phyloP scores from a whole-genome alignment of 1,140 invertebrate genomes.

The Halyomorpha halys region DNA sequence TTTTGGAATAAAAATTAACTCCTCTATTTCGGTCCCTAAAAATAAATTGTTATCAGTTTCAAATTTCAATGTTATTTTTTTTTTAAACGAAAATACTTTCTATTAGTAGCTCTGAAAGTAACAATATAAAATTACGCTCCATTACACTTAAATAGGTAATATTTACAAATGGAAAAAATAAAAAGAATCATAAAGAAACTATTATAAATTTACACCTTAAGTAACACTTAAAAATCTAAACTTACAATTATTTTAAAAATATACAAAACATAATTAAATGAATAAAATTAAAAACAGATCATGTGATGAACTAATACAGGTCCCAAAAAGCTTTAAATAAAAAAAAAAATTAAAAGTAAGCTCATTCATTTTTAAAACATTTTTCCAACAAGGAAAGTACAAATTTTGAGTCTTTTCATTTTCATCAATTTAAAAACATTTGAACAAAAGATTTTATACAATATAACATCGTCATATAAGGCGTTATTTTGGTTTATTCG shows the following conservation, averaged over 20 bases:
- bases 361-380: conserved; percentile 3
- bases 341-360: background rate
- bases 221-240: conserved; percentile 1
- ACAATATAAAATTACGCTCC: conserved; percentile 14
- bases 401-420: conserved; percentile 13
- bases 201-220: background rate
- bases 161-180: conserved; percentile 9
- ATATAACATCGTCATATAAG: conserved; percentile 10
- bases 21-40: no score
- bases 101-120: background rate
- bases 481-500: conserved; percentile 7
- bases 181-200: background rate
- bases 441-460: conserved; percentile 9
- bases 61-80: no score
- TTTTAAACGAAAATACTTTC: background rate
- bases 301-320: background rate
- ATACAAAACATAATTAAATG: background rate
- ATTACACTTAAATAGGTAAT: conserved; percentile 4
- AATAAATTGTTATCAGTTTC: no score
- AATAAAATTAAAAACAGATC: conserved; percentile 13
- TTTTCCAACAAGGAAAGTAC: background rate
- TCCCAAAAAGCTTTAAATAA: conserved; percentile 1
- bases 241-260: conserved; percentile 2
- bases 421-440: background rate
- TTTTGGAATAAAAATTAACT: no score